Percentiles rank a stretch among this genome's conserved stretches.
These are phyloP conservation scores for Diachrysia chrysitis DNA, from an alignment of 2,888 invertebrate genomes.

Conservation along the genomic window DNA sequence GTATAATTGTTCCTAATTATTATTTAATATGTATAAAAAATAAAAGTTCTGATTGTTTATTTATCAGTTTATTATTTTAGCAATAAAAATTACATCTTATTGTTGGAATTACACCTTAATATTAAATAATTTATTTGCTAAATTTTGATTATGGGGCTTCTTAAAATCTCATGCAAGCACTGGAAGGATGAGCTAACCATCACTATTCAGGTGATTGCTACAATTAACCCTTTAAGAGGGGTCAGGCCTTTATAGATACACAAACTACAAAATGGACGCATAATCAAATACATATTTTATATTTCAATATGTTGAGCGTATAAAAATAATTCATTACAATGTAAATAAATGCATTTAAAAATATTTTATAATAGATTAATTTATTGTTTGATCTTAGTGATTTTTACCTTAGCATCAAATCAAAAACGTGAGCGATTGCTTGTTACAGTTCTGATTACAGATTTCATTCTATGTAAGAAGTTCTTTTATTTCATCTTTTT, in stretches of 20 bases:
- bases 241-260: conserved; percentile 69
- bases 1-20: background rate
- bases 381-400: conserved; percentile 72
- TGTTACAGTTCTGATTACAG: conserved; percentile 42
- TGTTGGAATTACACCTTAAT: conserved; percentile 78
- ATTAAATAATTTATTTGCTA: conserved; percentile 85
- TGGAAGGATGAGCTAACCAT: conserved; percentile 57
- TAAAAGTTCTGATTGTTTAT: conserved; percentile 55
- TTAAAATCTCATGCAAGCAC: conserved; percentile 66
- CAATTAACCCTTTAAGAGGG: conserved; percentile 49
- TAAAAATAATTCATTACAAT: conserved; percentile 86
- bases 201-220: conserved; percentile 52
- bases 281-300: conserved; percentile 76
- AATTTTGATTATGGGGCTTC: conserved; percentile 81
- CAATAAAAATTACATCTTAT: conserved; percentile 83
- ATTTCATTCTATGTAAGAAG: conserved; percentile 85
- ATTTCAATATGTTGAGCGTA: conserved; percentile 80
- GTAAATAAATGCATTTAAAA: conserved; percentile 88
- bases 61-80: conserved; percentile 79
- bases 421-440: conserved; percentile 73
- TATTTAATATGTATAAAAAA: conserved; percentile 34
- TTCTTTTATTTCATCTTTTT: conserved; percentile 96
- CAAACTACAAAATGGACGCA: conserved; percentile 82
- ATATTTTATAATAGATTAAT: conserved; percentile 77
- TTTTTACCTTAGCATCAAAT: conserved; percentile 76